Base-by-base conservation (phyloP, 1,140 invertebrate species). In the Cyclargus thomasi region DNA sequence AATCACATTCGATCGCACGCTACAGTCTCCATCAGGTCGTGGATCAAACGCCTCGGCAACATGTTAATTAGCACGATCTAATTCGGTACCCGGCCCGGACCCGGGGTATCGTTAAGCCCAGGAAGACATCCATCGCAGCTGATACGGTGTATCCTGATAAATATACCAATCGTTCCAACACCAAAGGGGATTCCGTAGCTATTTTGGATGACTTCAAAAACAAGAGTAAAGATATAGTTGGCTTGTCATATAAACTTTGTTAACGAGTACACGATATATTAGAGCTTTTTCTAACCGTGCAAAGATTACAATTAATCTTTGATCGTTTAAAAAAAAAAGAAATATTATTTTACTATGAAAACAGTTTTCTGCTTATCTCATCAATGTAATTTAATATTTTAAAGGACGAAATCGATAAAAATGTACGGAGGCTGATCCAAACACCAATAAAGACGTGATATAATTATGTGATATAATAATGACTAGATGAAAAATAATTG, bases 61-160 rank as follows among this genome's bases (percentile, higher is more conserved):
- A 21, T 11, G 18, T 59, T 59, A 18, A 20, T 59, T 20, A 59
- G 53, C 39, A 11, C 20, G 55, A 21, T 18, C 55, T 59, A 59
- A 59, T 59, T 59, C 55, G 55, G 55, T n/a, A 16, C n/a, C n/a
- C 17, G 53, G n/a, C 14, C 16, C 53, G 20, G 53, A 6, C 14
- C 16, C 53, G 20, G 10, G 14, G 39, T 47, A 47, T 59, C 55
- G 55, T 59, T 59, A 59, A 59, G 55, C 55, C 55, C 55, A 59
- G 55, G 55, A 59, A 59, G 55, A 20, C 55, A 20, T 20, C 21
- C 55, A 59, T 59, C 55, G 39, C 39, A 2, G 39, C 39, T 11
- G 39, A 47, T 47, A 11, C 39, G 11, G 39, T 14, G 14, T 47
- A 47, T 47, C 39, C 39, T 47, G 39, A 47, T 47, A 47, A 47